Evolutionary conservation across 2,797 vertebrate species (phyloP).

Genomic region (Alexandromys oeconomus): DNA sequence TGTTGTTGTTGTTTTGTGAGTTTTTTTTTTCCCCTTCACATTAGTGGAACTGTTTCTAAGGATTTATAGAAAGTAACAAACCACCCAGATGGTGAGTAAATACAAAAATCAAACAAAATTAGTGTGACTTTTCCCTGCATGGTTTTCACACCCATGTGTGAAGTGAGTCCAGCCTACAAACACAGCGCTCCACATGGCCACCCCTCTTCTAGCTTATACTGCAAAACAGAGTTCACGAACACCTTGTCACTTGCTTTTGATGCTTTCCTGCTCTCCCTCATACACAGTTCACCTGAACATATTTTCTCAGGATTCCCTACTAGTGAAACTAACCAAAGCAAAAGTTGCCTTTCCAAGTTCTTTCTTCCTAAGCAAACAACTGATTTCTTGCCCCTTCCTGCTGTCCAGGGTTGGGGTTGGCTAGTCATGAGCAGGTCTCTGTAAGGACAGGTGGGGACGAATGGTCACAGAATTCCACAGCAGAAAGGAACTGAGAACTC

Average conservation of each 20-base stretch:
- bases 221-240: conserved; percentile 65
- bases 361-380: not conserved
- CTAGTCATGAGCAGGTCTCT: not conserved
- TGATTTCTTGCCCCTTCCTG: not conserved
- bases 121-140: conserved; percentile 55
- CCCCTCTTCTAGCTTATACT: conserved; percentile 36
- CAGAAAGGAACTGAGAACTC: not conserved
- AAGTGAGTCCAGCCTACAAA: conserved; percentile 73
- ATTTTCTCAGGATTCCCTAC: not conserved
- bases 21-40: not conserved
- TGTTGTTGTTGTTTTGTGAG: not conserved
- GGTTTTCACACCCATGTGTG: conserved; percentile 69
- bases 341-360: conserved; percentile 16
- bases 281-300: not conserved
- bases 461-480: conserved; percentile 26
- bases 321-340: conserved; percentile 14
- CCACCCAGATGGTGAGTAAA: conserved; percentile 74
- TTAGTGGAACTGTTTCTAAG: conserved; percentile 55
- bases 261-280: conserved; percentile 30
- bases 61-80: conserved; percentile 69
- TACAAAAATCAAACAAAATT: conserved; percentile 66
- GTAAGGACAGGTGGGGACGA: not conserved
- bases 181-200: conserved; percentile 34
- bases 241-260: conserved; percentile 51
- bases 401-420: not conserved